Base-by-base conservation (phyloP, 2,888 invertebrate genomes). In the Argyresthia goedartella region DNA sequence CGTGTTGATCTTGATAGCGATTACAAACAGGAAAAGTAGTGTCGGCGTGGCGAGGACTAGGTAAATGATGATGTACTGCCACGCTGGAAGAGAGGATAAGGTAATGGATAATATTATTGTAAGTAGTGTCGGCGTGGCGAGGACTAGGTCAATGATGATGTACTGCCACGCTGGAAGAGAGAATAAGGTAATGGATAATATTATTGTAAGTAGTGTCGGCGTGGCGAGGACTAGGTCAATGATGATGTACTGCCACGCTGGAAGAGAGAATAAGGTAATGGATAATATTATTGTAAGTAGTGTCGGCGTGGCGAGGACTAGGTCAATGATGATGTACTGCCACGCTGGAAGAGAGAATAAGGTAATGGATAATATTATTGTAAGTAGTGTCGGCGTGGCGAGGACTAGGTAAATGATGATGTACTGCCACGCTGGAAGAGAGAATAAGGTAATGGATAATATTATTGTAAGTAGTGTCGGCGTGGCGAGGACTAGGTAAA, bases 211-310 rank as follows among this genome's bases (percentile, higher is more conserved):
- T 16, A 45, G 47, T 1, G 49, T 13, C 7, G 55, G 55, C 13
- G 49, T 16, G 8, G 52, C 41, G 13, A 55, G 46, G 10, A 45
- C 14, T 11, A 53, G 2, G 36, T 55, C 53, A 35, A 55, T 33
- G 6, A 53, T 9, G 50, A 55, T 39, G 36, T 53, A 49, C 16
- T 55, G 55, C 49, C 52, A 51, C 14, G 55, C 55, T 55, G 51
- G 10, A 50, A 52, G 11, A 46, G 25, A 6, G 25, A 6, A 6
- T 25, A 25, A 2, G 25, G 6, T 25, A 4, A 25, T 2, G 25
- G n/a, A n/a, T n/a, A n/a, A n/a, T n/a, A n/a, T n/a, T n/a, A n/a
- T n/a, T n/a, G n/a, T n/a, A 25, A 54, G 33, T 16, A 45, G 47
- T 1, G 49, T 13, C 7, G 55, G 55, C 13, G 49, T 16, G 8